Evolutionary conservation across 1,140 invertebrate genomes (phyloP).

Genomic region (Drosophila triauraria): DNA sequence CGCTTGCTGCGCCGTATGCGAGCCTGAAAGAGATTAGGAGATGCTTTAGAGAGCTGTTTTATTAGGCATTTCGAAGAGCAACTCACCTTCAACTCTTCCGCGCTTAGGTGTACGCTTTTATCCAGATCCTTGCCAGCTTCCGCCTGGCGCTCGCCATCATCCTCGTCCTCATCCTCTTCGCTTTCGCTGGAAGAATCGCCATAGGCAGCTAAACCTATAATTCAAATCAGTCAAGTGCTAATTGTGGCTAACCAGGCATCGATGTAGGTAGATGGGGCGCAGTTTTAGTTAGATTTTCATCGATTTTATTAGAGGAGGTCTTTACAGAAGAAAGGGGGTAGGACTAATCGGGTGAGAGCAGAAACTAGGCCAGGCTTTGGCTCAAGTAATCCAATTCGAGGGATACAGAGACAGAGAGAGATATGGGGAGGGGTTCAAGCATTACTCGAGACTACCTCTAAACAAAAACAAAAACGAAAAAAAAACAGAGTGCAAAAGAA

Average conservation of each 20-base stretch:
- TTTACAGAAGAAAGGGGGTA: conserved; percentile 18
- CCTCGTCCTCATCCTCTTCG: conserved; percentile 61
- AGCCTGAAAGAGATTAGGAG: conserved; percentile 37
- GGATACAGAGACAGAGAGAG: not conserved
- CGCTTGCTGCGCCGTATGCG: conserved; percentile 71
- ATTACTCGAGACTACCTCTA: conserved; percentile 60
- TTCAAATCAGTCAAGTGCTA: conserved; percentile 81
- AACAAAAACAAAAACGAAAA: conserved; percentile 25
- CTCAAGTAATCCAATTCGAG: conserved; percentile 15
- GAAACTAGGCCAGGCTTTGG: conserved; percentile 3
- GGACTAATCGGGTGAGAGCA: not conserved
- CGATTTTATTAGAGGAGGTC: conserved; percentile 14
- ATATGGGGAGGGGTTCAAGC: conserved; percentile 29
- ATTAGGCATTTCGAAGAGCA: not conserved
- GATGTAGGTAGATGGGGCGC: conserved; percentile 39
- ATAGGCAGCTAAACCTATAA: conserved; percentile 85
- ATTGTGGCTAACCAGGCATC: conserved; percentile 64
- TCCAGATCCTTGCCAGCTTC: conserved; percentile 48
- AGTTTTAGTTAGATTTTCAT: conserved; percentile 29
- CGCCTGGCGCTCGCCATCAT: conserved; percentile 22
- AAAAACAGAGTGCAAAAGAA: conserved; percentile 40
- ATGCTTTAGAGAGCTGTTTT: not conserved
- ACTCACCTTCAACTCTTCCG: conserved; percentile 76
- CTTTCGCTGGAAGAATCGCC: conserved; percentile 81
- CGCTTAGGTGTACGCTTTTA: conserved; percentile 59